Evolutionary conservation across 2,888 invertebrate species (phyloP).

Genomic region (Pemphredon lugubris): DNA sequence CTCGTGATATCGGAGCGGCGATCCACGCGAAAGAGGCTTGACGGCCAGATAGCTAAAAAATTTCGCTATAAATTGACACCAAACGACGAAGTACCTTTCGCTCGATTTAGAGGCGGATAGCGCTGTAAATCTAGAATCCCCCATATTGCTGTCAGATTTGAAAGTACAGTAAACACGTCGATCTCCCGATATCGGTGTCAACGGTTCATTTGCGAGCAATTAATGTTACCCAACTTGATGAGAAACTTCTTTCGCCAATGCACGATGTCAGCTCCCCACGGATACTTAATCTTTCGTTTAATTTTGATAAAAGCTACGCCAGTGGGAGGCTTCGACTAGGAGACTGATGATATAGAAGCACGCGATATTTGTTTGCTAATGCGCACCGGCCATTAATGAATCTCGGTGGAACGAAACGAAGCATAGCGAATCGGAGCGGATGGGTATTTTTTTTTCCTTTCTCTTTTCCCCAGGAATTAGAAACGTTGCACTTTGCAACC

Average conservation of each 20-base stretch:
- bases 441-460: slow-evolving; percentile 8
- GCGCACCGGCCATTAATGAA: slow-evolving; percentile 45
- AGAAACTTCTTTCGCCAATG: slow-evolving; percentile 18
- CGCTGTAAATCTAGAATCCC: no score
- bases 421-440: slow-evolving; percentile 10
- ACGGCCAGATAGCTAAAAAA: no score
- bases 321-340: slow-evolving; percentile 14
- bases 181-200: slow-evolving; percentile 13
- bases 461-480: no score
- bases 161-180: no score
- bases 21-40: no score
- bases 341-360: slow-evolving; percentile 39
- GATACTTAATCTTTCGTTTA: slow-evolving; percentile 56
- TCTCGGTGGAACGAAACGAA: slow-evolving; percentile 27
- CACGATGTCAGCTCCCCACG: slow-evolving; percentile 27
- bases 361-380: slow-evolving; percentile 52
- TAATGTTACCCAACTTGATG: slow-evolving; percentile 29
- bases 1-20: no score
- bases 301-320: slow-evolving; percentile 52
- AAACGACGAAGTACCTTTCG: no score
- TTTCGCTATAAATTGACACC: no score
- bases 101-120: no score
- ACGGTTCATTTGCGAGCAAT: slow-evolving; percentile 28
- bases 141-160: no score
- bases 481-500: slow-evolving; percentile 34